phyloP scores from a whole-genome alignment of 2,113 vertebrate species.

The Coturnix japonica region DNA sequence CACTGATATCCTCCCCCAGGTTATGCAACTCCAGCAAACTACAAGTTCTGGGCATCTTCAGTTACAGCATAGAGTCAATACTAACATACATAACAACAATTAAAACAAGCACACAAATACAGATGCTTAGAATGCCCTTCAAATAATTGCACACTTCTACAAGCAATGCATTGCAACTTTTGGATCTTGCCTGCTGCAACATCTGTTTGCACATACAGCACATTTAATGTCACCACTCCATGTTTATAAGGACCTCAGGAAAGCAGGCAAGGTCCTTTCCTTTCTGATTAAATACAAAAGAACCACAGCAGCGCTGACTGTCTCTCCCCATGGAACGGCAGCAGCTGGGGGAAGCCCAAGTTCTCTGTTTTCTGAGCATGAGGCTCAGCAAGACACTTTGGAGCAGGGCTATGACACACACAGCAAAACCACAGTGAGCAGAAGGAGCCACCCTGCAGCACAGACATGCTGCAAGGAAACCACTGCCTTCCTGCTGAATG shows the following conservation, averaged over 20 bases:
- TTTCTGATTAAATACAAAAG: background rate
- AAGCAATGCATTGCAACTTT: background rate
- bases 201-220: background rate
- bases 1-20: background rate
- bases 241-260: background rate
- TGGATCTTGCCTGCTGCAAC: background rate
- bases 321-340: background rate
- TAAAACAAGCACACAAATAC: background rate
- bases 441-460: background rate
- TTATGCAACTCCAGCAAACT: background rate
- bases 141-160: background rate
- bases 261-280: background rate
- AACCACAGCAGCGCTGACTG: background rate
- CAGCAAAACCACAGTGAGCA: background rate
- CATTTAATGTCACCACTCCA: background rate
- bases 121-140: background rate
- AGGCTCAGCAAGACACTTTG: background rate
- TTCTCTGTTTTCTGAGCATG: background rate
- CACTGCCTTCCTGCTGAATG: conserved; percentile 2
- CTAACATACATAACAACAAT: background rate
- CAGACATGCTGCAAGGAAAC: background rate
- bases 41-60: background rate
- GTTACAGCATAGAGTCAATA: background rate
- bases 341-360: background rate
- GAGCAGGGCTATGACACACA: background rate